Evolutionary conservation across 2,888 invertebrate genomes (phyloP).

Genomic region (Drosophila sordidula): DNA sequence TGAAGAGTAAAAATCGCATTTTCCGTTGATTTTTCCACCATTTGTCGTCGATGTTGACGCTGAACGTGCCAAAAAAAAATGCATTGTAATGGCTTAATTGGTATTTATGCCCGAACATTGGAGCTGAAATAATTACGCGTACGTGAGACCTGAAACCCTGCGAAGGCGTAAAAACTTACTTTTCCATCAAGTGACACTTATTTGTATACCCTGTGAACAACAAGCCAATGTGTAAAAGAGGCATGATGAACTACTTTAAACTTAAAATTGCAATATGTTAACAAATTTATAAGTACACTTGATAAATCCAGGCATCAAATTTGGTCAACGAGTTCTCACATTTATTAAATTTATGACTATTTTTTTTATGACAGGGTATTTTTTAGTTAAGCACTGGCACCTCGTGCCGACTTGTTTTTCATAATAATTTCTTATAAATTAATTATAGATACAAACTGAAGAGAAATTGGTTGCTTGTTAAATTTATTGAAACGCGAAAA

Average conservation of each 20-base stretch:
- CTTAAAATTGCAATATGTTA: no score
- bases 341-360: no score
- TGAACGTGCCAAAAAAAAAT: slow-evolving; percentile 37
- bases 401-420: not conserved
- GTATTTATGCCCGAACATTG: slow-evolving; percentile 61
- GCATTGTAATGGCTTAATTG: slow-evolving; percentile 73
- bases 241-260: not conserved
- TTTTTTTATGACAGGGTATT: slow-evolving; percentile 1
- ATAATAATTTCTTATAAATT: slow-evolving; percentile 7
- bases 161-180: slow-evolving; percentile 35
- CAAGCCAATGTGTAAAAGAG: accelerated
- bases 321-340: no score
- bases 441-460: slow-evolving; percentile 17
- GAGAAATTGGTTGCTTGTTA: slow-evolving; percentile 14
- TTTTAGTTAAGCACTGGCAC: not conserved
- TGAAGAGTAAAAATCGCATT: slow-evolving; percentile 38
- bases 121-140: slow-evolving; percentile 36
- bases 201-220: slow-evolving; percentile 4
- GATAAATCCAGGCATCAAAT: no score
- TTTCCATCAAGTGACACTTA: slow-evolving; percentile 3
- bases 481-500: slow-evolving; percentile 28
- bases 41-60: slow-evolving; percentile 44
- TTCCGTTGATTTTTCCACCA: slow-evolving; percentile 40
- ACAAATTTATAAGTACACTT: no score
- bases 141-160: slow-evolving; percentile 52